Conservation (phyloP, 2,888 invertebrate genomes). For the Macrophya annulata region DNA sequence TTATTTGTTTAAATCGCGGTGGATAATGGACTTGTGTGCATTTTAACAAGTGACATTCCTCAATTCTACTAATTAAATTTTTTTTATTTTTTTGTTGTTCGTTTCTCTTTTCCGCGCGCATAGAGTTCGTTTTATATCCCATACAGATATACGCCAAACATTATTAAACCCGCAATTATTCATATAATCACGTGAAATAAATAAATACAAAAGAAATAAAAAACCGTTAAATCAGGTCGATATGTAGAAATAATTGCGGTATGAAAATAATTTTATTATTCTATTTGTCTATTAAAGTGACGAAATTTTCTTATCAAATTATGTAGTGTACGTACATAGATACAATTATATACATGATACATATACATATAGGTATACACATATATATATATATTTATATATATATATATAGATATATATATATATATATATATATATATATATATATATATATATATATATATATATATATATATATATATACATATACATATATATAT, state of each 20-base stretch:
- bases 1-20: not conserved
- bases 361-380: too few species aligned
- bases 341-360: too few species aligned
- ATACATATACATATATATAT: too few species aligned
- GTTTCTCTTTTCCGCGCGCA: not conserved
- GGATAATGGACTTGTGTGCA: constrained; percentile 14
- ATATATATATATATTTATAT: too few species aligned
- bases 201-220: too few species aligned
- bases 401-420: too few species aligned
- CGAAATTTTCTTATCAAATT: not conserved
- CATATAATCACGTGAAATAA: too few species aligned
- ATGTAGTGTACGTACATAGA: too few species aligned
- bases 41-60: constrained; percentile 43
- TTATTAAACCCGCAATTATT: not conserved
- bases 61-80: constrained; percentile 33
- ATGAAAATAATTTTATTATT: not conserved
- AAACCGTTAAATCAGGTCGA: not conserved
- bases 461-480: too few species aligned
- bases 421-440: too few species aligned
- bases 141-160: not conserved
- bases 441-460: too few species aligned
- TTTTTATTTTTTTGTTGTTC: not conserved
- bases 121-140: not conserved
- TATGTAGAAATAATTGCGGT: not conserved
- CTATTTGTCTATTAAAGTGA: not conserved